Percentiles rank a stretch among this genome's conserved stretches.
Conservation (phyloP, 1,140 invertebrate species). For the Drosophila ercepeae region DNA sequence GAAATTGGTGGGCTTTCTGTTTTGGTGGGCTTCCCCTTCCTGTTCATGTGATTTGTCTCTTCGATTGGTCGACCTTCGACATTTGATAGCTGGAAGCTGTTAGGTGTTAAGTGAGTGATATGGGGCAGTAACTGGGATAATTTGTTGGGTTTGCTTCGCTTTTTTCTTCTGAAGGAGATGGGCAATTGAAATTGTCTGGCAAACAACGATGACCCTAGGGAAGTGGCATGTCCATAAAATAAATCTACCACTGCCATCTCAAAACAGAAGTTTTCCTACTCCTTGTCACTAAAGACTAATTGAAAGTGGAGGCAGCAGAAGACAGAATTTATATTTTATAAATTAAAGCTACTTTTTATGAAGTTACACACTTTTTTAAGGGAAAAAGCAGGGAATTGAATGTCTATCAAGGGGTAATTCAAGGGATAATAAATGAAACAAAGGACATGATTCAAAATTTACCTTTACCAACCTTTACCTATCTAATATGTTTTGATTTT, state of each 20-base stretch:
- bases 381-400: too few species aligned
- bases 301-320: too few species aligned
- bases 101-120: constrained; percentile 74
- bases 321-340: too few species aligned
- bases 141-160: constrained; percentile 30
- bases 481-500: too few species aligned
- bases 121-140: constrained; percentile 53
- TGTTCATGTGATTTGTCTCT: constrained; percentile 66
- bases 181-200: constrained; percentile 60
- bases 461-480: too few species aligned
- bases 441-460: too few species aligned
- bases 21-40: constrained; percentile 14
- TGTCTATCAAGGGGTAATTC: too few species aligned
- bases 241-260: constrained; percentile 9
- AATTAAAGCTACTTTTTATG: too few species aligned
- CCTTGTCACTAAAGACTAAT: neutral
- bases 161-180: neutral
- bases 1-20: constrained; percentile 39
- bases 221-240: constrained; percentile 4
- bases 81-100: constrained; percentile 71
- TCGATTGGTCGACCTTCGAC: constrained; percentile 11
- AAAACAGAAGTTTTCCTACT: neutral
- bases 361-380: too few species aligned
- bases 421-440: too few species aligned
- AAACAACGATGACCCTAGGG: constrained; percentile 10